phyloP scores from a whole-genome alignment of 2,888 invertebrate genomes.

The Antitype chi region DNA sequence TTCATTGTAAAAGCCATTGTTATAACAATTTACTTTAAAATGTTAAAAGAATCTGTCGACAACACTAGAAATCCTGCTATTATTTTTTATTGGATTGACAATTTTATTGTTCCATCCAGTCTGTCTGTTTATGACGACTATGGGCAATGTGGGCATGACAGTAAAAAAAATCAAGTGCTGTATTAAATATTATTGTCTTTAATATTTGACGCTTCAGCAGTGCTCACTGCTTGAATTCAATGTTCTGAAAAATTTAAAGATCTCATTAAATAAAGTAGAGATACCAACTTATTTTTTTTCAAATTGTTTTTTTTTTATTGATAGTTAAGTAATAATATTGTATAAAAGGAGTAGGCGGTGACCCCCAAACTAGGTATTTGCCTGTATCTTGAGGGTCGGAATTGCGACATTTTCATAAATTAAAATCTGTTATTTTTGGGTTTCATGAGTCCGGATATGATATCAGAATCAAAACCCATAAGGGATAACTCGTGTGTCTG shows the following conservation, averaged over 20 bases:
- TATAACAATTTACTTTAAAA: slow-evolving; percentile 18
- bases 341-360: too few species aligned
- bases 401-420: too few species aligned
- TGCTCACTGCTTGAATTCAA: slow-evolving; percentile 15
- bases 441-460: too few species aligned
- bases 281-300: too few species aligned
- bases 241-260: background rate
- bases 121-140: background rate
- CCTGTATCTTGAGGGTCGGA: too few species aligned
- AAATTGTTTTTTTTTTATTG: too few species aligned
- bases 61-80: background rate
- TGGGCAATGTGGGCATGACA: slow-evolving; percentile 3
- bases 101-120: slow-evolving; percentile 22
- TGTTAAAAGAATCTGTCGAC: slow-evolving; percentile 18
- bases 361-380: too few species aligned
- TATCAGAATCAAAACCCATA: too few species aligned
- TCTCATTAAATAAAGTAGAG: background rate
- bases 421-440: background rate
- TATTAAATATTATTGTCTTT: slow-evolving; percentile 48
- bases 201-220: slow-evolving; percentile 16
- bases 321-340: too few species aligned
- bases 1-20: background rate
- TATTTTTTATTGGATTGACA: slow-evolving; percentile 21
- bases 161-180: slow-evolving; percentile 41
- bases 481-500: too few species aligned